A percentile compares a stretch with the other conserved stretches of the same genome.
These are phyloP conservation scores for Limanda limanda DNA, from an alignment of 2,113 vertebrate species.

Conservation along the genomic window DNA sequence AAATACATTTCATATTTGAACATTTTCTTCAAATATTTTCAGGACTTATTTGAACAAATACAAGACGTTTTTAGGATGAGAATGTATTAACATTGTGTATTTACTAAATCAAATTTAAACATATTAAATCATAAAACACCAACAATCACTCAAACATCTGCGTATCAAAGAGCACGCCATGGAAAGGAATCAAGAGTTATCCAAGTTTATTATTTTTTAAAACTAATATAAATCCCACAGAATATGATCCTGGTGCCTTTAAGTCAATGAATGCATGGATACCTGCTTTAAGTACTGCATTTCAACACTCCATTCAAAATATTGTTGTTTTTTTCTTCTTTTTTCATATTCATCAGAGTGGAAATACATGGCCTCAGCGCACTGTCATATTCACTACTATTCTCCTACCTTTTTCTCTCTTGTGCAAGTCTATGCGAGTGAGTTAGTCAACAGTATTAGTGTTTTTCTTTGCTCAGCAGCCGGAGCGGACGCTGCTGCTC, in stretches of 20 bases:
- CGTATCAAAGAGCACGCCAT: constrained; percentile 49
- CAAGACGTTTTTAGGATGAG: background rate
- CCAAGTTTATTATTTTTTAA: constrained; percentile 99
- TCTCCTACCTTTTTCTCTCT: constrained; percentile 84
- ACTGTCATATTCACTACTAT: constrained; percentile 86
- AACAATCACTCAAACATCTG: constrained; percentile 14
- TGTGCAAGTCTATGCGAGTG: constrained; percentile 96
- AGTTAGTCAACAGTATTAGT: constrained; percentile 94
- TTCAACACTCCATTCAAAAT: constrained; percentile 89
- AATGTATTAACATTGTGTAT: background rate
- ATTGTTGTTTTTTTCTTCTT: constrained; percentile 52
- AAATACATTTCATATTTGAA: too few relatives aligned
- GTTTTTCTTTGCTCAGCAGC: constrained; percentile 92
- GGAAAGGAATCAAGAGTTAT: constrained; percentile 89
- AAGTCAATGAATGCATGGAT: constrained; percentile 90
- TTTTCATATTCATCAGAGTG: constrained; percentile 82
- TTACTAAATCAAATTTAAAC: background rate
- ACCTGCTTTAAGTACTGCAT: constrained; percentile 92
- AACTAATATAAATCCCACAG: constrained; percentile 95
- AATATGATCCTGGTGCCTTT: constrained; percentile 88
- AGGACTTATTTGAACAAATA: too few relatives aligned
- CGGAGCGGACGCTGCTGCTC: constrained; percentile 77
- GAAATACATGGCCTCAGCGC: constrained; percentile 88
- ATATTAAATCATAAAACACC: background rate
- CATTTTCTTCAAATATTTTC: too few relatives aligned